phyloP scores from a whole-genome alignment of 2,797 vertebrate species.

The Triplophysa bombifrons region DNA sequence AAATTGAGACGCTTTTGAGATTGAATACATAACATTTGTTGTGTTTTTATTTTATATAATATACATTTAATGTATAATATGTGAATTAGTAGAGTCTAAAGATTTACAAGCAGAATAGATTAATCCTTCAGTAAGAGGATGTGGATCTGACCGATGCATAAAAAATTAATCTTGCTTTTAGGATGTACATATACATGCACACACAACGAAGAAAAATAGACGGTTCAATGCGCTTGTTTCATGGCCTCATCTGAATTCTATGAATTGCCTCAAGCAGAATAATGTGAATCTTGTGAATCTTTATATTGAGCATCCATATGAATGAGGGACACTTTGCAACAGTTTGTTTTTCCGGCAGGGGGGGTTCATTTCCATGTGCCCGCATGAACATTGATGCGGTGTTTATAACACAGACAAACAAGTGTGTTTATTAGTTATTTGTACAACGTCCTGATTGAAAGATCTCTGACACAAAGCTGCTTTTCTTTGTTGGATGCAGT shows the following conservation, averaged over 20 bases:
- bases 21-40: neutral
- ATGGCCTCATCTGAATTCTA: constrained; percentile 18
- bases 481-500: constrained; percentile 3
- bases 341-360: neutral
- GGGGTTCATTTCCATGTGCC: neutral
- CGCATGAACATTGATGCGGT: neutral
- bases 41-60: neutral
- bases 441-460: neutral
- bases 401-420: constrained; percentile 14
- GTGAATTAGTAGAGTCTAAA: neutral
- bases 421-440: constrained; percentile 11
- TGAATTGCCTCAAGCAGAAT: neutral
- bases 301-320: constrained; percentile 46
- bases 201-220: neutral
- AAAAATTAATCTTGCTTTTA: constrained; percentile 43
- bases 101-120: constrained; percentile 1
- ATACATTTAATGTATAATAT: neutral
- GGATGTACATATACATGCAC: neutral
- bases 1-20: no score
- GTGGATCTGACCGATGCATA: constrained; percentile 40
- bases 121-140: constrained; percentile 40
- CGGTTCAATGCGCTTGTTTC: neutral
- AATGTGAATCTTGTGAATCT: neutral
- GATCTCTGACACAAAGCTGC: neutral
- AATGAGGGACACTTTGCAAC: constrained; percentile 33